These are phyloP conservation scores for Drosophila melanica DNA, from an alignment of 1,140 invertebrate genomes.

Conservation along the genomic window DNA sequence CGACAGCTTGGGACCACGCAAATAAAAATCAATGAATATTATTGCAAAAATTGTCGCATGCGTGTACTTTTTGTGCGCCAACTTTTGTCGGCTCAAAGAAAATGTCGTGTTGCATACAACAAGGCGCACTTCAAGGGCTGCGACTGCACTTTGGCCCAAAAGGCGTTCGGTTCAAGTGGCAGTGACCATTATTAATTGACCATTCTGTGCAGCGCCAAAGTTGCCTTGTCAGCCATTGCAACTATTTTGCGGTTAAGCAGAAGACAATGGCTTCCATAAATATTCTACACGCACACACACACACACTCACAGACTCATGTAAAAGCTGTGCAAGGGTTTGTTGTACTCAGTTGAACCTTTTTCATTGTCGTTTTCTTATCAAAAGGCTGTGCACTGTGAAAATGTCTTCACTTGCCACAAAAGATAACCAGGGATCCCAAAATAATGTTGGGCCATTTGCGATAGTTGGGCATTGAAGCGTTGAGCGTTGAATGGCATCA, in stretches of 20 bases:
- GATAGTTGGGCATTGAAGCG: slow-evolving; percentile 11
- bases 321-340: slow-evolving; percentile 35
- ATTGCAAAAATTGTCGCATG: slow-evolving; percentile 52
- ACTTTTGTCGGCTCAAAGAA: slow-evolving; percentile 3
- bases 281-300: slow-evolving; percentile 35
- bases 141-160: slow-evolving; percentile 1
- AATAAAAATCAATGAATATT: slow-evolving; percentile 78
- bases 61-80: not conserved
- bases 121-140: slow-evolving; percentile 29
- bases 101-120: not conserved
- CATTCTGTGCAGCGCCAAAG: slow-evolving; percentile 65
- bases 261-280: slow-evolving; percentile 72
- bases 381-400: slow-evolving; percentile 67
- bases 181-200: slow-evolving; percentile 78
- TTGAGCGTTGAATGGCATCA: slow-evolving; percentile 28
- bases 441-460: slow-evolving; percentile 47
- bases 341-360: slow-evolving; percentile 52
- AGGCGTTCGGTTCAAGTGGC: slow-evolving; percentile 51
- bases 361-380: slow-evolving; percentile 48
- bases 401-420: slow-evolving; percentile 51
- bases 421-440: slow-evolving; percentile 29
- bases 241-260: slow-evolving; percentile 64
- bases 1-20: slow-evolving; percentile 5
- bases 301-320: not conserved
- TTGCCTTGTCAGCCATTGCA: slow-evolving; percentile 45